phyloP scores from a whole-genome alignment of 2,888 invertebrate species.

The Dryobotodes eremita region DNA sequence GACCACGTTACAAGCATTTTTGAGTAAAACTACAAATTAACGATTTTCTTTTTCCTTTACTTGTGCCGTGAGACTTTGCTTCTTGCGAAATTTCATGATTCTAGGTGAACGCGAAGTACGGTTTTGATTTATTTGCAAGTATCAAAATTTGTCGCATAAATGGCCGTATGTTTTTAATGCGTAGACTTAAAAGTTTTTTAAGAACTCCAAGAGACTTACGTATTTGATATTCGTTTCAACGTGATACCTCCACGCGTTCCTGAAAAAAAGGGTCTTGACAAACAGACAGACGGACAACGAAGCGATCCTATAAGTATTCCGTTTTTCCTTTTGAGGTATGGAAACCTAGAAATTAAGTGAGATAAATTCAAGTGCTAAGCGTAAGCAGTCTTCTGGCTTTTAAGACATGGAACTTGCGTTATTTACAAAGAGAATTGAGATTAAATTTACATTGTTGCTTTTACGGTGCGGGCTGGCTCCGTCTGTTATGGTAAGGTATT shows the following conservation, averaged over 20 bases:
- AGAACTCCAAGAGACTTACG: background rate
- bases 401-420: conserved; percentile 72
- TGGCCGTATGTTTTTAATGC: background rate
- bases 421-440: conserved; percentile 84
- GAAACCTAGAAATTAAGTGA: conserved; percentile 10
- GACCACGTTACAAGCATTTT: no score
- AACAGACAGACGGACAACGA: background rate
- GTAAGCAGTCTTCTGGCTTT: conserved; percentile 34
- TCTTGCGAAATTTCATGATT: background rate
- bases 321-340: background rate
- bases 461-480: conserved; percentile 76
- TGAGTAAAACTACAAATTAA: no score
- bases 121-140: background rate
- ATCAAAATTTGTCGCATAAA: background rate
- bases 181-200: no score
- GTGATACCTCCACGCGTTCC: background rate
- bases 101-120: background rate
- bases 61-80: background rate
- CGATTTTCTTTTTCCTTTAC: no score
- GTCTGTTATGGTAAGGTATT: conserved; percentile 88
- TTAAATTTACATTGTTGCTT: conserved; percentile 89
- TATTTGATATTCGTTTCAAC: background rate
- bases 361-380: conserved; percentile 21
- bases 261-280: background rate
- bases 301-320: background rate